These are phyloP conservation scores for Acestrorhynchus altus DNA, from an alignment of 2,797 vertebrate genomes.

Conservation along the genomic window DNA sequence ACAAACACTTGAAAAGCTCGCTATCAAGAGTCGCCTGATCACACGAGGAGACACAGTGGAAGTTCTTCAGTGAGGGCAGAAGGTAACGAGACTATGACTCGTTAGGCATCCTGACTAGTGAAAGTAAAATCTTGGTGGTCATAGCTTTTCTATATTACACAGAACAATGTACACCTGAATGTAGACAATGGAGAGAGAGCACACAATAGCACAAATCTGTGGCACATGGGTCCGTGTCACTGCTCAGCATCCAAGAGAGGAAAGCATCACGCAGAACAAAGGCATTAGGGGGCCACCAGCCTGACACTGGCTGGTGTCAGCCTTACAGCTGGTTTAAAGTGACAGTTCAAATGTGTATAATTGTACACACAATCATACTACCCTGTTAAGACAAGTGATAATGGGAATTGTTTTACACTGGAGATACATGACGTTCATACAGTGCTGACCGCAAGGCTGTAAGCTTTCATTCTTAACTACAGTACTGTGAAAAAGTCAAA, in stretches of 20 bases:
- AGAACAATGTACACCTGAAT: conserved; percentile 30
- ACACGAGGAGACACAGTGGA: not conserved
- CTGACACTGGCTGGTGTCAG: not conserved
- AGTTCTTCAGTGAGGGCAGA: not conserved
- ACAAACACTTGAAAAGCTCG: conserved; percentile 30
- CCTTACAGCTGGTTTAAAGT: not conserved
- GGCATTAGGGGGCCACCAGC: too few species aligned
- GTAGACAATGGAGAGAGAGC: conserved; percentile 21
- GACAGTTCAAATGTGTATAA: not conserved
- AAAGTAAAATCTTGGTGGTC: conserved; percentile 37
- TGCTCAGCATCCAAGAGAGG: conserved; percentile 9
- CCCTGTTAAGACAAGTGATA: too few species aligned
- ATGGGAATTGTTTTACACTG: not conserved
- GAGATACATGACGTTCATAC: not conserved
- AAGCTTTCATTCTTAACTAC: too few species aligned
- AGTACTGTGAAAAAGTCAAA: too few species aligned
- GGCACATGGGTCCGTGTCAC: conserved; percentile 35
- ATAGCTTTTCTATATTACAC: conserved; percentile 50
- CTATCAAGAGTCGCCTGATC: conserved; percentile 12
- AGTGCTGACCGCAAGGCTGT: too few species aligned
- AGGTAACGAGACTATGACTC: not conserved
- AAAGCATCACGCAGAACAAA: not conserved
- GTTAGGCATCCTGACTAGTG: conserved; percentile 12
- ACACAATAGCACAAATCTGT: conserved; percentile 23
- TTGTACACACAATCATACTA: not conserved